These are phyloP conservation scores for Bhutanitis thaidina DNA, from an alignment of 2,888 invertebrate species.

Conservation along the genomic window DNA sequence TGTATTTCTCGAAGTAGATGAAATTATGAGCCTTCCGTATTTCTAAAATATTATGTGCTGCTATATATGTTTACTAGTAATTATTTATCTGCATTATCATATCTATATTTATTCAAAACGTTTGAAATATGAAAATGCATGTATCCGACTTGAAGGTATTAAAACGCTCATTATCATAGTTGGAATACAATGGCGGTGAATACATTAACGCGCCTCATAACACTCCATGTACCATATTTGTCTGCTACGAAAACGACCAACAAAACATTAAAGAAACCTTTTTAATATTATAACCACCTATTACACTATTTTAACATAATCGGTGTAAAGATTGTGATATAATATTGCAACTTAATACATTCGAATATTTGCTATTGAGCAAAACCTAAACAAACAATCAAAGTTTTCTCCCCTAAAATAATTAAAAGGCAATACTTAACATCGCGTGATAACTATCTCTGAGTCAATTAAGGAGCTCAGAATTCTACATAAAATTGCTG, in stretches of 20 bases:
- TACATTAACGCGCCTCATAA: constrained; percentile 34
- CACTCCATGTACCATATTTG: constrained; percentile 31
- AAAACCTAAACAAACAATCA: constrained; percentile 34
- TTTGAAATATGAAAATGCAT: no score
- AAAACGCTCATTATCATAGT: constrained; percentile 30
- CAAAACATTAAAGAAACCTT: no score
- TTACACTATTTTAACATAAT: no score
- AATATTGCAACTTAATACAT: not conserved
- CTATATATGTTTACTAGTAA: no score
- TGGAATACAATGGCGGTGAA: constrained; percentile 33
- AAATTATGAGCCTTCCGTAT: no score
- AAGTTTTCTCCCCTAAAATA: constrained; percentile 42
- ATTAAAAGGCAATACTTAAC: constrained; percentile 68
- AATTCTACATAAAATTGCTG: constrained; percentile 73
- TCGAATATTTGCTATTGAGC: not conserved
- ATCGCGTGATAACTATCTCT: constrained; percentile 62
- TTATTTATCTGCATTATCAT: no score
- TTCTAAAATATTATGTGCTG: no score
- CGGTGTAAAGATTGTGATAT: no score
- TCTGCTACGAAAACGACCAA: no score
- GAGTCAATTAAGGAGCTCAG: constrained; percentile 72
- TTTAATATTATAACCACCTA: no score
- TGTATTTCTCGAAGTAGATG: no score
- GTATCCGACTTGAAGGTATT: constrained; percentile 23
- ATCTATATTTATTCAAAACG: no score